A percentile compares a stretch with the other conserved stretches of the same genome.
Conservation (phyloP, 1,140 invertebrate species). For the Chymomyza costata region DNA sequence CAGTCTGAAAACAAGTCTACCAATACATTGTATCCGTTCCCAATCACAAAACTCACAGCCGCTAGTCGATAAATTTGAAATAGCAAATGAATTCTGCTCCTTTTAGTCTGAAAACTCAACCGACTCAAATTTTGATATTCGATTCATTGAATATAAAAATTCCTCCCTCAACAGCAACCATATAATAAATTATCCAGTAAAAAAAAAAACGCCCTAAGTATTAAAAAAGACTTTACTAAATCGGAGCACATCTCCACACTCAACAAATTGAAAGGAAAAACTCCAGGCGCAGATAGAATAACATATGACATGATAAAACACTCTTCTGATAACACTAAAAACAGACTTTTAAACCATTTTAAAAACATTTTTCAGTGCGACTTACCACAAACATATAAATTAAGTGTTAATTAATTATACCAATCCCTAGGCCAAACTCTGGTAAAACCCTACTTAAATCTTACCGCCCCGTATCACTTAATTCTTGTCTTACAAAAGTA, state of each 20-base stretch:
- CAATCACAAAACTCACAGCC: slow-evolving; percentile 12
- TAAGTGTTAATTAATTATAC: not conserved
- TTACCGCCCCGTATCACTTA: too few species aligned
- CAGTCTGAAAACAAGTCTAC: slow-evolving; percentile 11
- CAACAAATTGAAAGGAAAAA: slow-evolving; percentile 7
- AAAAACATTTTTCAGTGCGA: not conserved
- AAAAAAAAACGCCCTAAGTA: too few species aligned
- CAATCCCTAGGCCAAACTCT: slow-evolving; percentile 6
- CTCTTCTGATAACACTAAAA: not conserved
- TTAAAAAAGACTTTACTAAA: slow-evolving; percentile 1
- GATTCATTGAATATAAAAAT: slow-evolving; percentile 7
- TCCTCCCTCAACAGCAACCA: slow-evolving; percentile 5
- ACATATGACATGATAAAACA: slow-evolving; percentile 1
- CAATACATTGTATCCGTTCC: slow-evolving; percentile 11
- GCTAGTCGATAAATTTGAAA: slow-evolving; percentile 8
- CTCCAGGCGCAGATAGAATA: not conserved
- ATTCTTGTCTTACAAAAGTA: too few species aligned
- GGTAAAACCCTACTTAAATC: too few species aligned
- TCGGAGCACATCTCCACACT: not conserved
- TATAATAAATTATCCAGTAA: too few species aligned
- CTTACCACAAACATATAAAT: slow-evolving; percentile 5
- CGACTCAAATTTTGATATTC: slow-evolving; percentile 8
- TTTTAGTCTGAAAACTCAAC: slow-evolving; percentile 11
- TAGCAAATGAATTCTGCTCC: slow-evolving; percentile 3
- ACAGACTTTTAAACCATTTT: not conserved